These are phyloP conservation scores for Drymodes brunneopygia DNA, from an alignment of 2,113 vertebrate species.

Conservation along the genomic window DNA sequence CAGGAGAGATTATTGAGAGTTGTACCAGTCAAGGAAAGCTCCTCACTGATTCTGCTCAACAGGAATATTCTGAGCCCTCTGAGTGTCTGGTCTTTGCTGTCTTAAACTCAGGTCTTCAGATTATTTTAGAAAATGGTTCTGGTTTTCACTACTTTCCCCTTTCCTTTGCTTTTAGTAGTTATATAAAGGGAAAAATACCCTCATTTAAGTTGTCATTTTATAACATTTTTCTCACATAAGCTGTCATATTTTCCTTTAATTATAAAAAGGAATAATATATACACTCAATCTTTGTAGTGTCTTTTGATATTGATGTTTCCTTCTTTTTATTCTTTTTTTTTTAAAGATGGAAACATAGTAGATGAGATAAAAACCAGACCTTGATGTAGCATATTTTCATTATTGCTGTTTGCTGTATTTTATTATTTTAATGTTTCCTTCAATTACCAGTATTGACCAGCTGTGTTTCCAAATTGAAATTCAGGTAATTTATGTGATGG, in stretches of 20 bases:
- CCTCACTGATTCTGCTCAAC: neutral
- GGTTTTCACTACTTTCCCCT: neutral
- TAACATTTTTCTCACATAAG: neutral
- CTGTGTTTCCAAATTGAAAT: neutral
- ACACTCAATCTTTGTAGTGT: neutral
- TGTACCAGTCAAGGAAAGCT: neutral
- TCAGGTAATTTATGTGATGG: neutral
- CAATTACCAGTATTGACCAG: neutral
- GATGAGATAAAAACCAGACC: neutral
- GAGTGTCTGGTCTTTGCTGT: neutral
- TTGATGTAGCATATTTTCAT: neutral
- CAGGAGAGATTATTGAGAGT: neutral
- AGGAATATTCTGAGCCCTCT: neutral
- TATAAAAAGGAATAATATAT: neutral
- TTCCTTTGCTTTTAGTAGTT: neutral
- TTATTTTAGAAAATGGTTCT: neutral
- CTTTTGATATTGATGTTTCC: neutral
- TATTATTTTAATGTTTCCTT: neutral
- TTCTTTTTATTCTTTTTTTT: neutral
- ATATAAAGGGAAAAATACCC: neutral
- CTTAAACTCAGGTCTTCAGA: neutral
- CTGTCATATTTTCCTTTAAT: neutral
- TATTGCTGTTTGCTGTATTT: neutral
- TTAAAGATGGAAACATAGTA: neutral
- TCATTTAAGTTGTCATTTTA: neutral